phyloP scores from a whole-genome alignment of 2,113 vertebrate species.

The Pterocles burchelli region DNA sequence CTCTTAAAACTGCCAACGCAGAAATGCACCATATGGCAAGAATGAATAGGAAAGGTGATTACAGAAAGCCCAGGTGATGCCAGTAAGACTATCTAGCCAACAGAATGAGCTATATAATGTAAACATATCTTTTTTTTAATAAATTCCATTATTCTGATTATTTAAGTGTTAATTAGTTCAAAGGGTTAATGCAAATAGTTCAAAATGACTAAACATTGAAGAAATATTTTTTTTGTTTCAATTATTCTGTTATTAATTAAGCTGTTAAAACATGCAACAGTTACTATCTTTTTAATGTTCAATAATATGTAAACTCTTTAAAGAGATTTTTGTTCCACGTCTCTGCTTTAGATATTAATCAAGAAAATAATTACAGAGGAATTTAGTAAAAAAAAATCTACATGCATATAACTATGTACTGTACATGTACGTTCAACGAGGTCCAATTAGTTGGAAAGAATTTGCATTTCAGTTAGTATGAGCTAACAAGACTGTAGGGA shows the following conservation, averaged over 20 bases:
- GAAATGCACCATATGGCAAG: background rate
- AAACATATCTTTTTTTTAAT: background rate
- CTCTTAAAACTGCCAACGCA: background rate
- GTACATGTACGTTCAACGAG: conserved; percentile 75
- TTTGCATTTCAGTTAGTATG: conserved; percentile 81
- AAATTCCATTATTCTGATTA: background rate
- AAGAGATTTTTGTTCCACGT: conserved; percentile 54
- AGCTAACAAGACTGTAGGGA: conserved; percentile 81
- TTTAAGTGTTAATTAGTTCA: conserved; percentile 19
- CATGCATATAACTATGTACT: conserved; percentile 74
- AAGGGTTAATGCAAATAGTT: conserved; percentile 50
- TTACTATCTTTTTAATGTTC: conserved; percentile 68
- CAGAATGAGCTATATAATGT: background rate
- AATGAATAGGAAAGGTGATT: background rate
- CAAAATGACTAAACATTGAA: conserved; percentile 36
- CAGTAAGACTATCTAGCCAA: background rate
- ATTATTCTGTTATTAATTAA: conserved; percentile 60
- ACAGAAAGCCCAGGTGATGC: background rate
- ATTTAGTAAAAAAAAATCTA: conserved; percentile 69
- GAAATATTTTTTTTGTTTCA: conserved; percentile 46
- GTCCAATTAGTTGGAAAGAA: conserved; percentile 80
- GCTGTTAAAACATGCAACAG: conserved; percentile 58
- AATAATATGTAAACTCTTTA: conserved; percentile 69
- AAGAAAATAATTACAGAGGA: conserved; percentile 76
- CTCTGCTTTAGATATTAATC: conserved; percentile 70